Conservation (phyloP, 2,888 invertebrate species). For the Icerya purchasi region DNA sequence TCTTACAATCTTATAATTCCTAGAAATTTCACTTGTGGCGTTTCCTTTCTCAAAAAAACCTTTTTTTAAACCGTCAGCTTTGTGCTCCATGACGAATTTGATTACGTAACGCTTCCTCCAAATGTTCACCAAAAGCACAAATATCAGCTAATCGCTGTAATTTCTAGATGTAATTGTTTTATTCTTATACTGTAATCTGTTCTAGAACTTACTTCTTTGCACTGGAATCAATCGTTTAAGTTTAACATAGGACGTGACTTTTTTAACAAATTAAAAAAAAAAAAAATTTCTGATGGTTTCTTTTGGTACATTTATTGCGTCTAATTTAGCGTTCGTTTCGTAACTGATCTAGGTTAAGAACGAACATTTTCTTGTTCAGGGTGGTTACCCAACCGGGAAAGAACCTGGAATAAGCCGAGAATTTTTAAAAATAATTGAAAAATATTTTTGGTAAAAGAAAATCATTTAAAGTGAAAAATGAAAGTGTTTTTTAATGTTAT, state of each 20-base stretch:
- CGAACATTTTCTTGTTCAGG: too few relatives aligned
- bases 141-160: not conserved
- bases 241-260: not conserved
- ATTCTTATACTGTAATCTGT: not conserved
- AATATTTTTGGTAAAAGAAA: too few relatives aligned
- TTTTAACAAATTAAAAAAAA: constrained; percentile 2
- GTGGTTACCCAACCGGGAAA: too few relatives aligned
- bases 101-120: constrained; percentile 2
- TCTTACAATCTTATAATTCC: constrained; percentile 2
- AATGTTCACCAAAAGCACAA: not conserved
- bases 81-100: constrained; percentile 1
- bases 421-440: too few relatives aligned
- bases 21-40: not conserved
- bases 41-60: constrained; percentile 1
- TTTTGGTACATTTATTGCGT: not conserved
- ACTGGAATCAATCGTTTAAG: constrained; percentile 3
- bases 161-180: constrained; percentile 1
- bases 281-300: not conserved
- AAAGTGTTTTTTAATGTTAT: too few relatives aligned
- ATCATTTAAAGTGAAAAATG: too few relatives aligned
- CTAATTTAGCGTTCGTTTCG: constrained; percentile 1
- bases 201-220: not conserved
- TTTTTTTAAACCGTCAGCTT: constrained; percentile 2
- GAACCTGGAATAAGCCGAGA: too few relatives aligned
- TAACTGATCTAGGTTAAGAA: constrained; percentile 6